Conservation (phyloP, 2,888 invertebrate genomes). For the Tortrix viridana region DNA sequence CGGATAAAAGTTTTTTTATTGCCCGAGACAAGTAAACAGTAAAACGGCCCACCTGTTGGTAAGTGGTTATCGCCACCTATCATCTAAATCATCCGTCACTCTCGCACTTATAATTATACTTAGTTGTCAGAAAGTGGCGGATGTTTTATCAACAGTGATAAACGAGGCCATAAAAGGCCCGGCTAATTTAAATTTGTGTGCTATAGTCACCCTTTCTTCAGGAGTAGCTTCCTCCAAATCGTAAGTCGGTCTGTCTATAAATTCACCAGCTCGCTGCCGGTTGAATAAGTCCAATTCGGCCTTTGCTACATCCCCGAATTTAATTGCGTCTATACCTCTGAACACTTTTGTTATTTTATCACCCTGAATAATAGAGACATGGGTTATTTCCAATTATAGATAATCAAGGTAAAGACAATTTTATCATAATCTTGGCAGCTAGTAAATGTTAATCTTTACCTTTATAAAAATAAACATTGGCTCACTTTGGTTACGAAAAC, state of each 20-base stretch:
- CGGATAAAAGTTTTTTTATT: too few relatives aligned
- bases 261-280: constrained; percentile 45
- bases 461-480: constrained; percentile 70
- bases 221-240: constrained; percentile 63
- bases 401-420: too few relatives aligned
- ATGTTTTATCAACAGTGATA: not conserved
- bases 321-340: constrained; percentile 65
- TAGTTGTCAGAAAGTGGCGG: too few relatives aligned
- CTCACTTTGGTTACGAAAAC: constrained; percentile 67
- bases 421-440: too few relatives aligned
- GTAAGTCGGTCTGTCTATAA: constrained; percentile 52
- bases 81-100: too few relatives aligned
- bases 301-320: constrained; percentile 59
- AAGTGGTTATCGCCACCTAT: too few relatives aligned
- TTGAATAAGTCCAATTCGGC: constrained; percentile 54
- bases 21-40: too few relatives aligned
- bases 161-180: not conserved
- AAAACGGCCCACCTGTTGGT: too few relatives aligned
- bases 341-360: constrained; percentile 63
- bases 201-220: constrained; percentile 59
- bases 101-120: too few relatives aligned
- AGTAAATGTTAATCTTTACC: too few relatives aligned
- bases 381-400: too few relatives aligned
- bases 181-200: not conserved
- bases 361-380: constrained; percentile 51